phyloP scores from a whole-genome alignment of 2,888 invertebrate genomes.

The Drosophila paucipuncta region DNA sequence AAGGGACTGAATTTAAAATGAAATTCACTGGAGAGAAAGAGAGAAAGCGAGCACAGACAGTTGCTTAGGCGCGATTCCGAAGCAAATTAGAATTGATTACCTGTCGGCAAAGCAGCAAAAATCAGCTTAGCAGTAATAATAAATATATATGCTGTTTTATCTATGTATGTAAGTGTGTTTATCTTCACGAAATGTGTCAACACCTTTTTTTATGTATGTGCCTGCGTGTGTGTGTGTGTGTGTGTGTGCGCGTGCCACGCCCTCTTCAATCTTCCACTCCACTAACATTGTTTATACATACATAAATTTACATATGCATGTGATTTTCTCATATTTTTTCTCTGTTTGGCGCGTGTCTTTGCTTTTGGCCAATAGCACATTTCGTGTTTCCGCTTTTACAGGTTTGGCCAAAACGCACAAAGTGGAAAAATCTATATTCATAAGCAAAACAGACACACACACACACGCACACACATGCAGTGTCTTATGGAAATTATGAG shows the following conservation, averaged over 20 bases:
- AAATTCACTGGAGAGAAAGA: slow-evolving; percentile 17
- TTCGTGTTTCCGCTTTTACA: slow-evolving; percentile 26
- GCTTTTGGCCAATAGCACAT: slow-evolving; percentile 57
- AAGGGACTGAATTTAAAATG: background rate
- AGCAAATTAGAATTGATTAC: slow-evolving; percentile 74
- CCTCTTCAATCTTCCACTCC: slow-evolving; percentile 46
- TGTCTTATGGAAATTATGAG: slow-evolving; percentile 30
- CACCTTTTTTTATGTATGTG: slow-evolving; percentile 55
- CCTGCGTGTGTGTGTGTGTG: background rate
- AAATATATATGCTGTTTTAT: slow-evolving; percentile 7
- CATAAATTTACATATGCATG: slow-evolving; percentile 41
- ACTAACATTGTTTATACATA: slow-evolving; percentile 38
- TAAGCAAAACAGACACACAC: slow-evolving; percentile 34
- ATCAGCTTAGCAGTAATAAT: slow-evolving; percentile 67
- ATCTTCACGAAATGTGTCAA: slow-evolving; percentile 71
- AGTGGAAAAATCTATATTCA: slow-evolving; percentile 74
- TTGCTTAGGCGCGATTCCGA: slow-evolving; percentile 8
- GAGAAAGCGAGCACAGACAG: background rate
- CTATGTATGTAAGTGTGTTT: slow-evolving; percentile 3
- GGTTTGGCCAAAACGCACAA: slow-evolving; percentile 34
- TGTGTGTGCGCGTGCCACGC: slow-evolving; percentile 38
- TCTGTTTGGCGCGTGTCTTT: slow-evolving; percentile 37
- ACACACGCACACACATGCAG: slow-evolving; percentile 6
- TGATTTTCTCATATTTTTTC: slow-evolving; percentile 28
- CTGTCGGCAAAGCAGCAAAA: slow-evolving; percentile 43